Evolutionary conservation across 2,797 vertebrate genomes (phyloP), one percentile per base, ranked within the genome.

Genomic region (Hirundo rustica): DNA sequence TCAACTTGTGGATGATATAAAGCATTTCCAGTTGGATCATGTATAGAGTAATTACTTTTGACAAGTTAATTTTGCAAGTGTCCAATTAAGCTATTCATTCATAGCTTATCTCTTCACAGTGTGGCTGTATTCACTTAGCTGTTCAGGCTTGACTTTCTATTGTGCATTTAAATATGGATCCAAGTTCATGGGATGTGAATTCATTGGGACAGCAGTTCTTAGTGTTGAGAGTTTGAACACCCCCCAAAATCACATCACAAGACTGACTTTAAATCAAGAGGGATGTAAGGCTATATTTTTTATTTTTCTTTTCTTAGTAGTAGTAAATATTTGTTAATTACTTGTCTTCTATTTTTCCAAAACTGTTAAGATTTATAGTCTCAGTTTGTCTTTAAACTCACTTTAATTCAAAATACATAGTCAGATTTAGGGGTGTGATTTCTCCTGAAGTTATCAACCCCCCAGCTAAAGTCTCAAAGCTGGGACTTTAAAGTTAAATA

Each of bases 41-140:
- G 14, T 91, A 54, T 66, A 66, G 78, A 76, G 70, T 94, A 85
- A 53, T 91, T 95, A 93, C 53, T 95, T 93, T 75, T 94, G 93
- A 92, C 95, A 96, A 93, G 87, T 92, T 95, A 85, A 93, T 97
- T 96, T 95, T 93, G 81, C 72, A 90, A 95, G 50, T 93, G 70
- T 93, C 92, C 95, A 91, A 78, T 93, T 94, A 92, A 48, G 42
- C 57, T 76, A 48, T 88, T 86, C 64, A 73, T 88, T 97, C 88
- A 89, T 90, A 89, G 93, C 84, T 96, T 97, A 95, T 95, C 92
- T 96, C 88, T 95, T 97, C 96, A 95, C 77, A 78, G 86, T 55
- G 67, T 93, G 91, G 76, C 95, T 97, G 50, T 93, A 89, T 95
- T 96, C 70, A 74, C 61, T 61, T 93, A 72, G 50, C 93, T 88